Conservation (phyloP, 2,888 invertebrate genomes). For the Anoncus sp. region DNA sequence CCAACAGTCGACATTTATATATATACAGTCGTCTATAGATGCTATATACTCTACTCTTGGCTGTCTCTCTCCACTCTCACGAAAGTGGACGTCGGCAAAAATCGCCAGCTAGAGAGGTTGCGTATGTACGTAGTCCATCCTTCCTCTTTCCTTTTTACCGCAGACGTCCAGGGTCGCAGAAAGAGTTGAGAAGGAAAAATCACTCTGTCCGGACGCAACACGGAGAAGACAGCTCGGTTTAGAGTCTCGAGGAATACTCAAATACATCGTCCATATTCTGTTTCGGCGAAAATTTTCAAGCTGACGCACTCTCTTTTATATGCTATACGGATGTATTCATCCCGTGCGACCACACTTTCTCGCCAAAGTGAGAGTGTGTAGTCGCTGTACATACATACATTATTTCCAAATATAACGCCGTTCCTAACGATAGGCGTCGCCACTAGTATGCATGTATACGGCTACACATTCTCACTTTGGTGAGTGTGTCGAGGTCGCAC, state of each 20-base stretch:
- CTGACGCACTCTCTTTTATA: background rate
- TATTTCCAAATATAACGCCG: too few species aligned
- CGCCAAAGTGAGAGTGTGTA: too few species aligned
- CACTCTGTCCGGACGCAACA: conserved; percentile 17
- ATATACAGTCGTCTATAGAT: conserved; percentile 1
- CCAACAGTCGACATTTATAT: conserved; percentile 3
- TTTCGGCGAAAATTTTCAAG: conserved; percentile 1
- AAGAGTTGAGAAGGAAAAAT: conserved; percentile 32
- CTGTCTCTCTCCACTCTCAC: conserved; percentile 11
- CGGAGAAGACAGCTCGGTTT: conserved; percentile 19
- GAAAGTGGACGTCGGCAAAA: conserved; percentile 53
- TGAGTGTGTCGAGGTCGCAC: too few species aligned
- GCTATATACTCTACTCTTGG: conserved; percentile 6
- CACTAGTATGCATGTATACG: too few species aligned
- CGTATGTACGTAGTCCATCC: conserved; percentile 52
- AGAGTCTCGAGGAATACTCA: conserved; percentile 32
- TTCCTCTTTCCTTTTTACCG: conserved; percentile 19
- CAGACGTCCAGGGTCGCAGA: conserved; percentile 25
- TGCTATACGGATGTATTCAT: background rate
- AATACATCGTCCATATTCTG: conserved; percentile 26
- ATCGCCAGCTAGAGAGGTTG: conserved; percentile 46
- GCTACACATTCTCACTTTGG: too few species aligned
- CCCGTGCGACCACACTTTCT: too few species aligned
- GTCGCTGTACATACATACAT: too few species aligned
- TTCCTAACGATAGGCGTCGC: too few species aligned